Base-by-base conservation (phyloP, 2,888 invertebrate species). In the Theristus sp. region DNA sequence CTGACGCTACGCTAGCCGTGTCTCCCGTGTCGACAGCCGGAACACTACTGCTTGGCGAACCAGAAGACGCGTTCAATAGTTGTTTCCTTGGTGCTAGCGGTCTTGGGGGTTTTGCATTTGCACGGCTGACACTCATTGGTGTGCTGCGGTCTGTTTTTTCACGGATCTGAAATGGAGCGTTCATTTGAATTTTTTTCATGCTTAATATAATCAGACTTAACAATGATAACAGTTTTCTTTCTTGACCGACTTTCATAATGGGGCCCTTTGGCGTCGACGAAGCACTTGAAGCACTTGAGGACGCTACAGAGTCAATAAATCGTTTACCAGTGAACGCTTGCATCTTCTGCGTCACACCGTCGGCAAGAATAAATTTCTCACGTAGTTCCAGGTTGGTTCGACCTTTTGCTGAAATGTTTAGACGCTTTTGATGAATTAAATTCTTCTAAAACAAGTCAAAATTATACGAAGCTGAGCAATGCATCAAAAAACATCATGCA, bases 361-460 rank as follows among this genome's bases (percentile, higher is more conserved):
- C 88, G 73, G 96, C 93, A 82, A 96, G 82, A 78, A 93, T 89
- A 82, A 96, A 96, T 82, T 93, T 89, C 81, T 96, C 96, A 76
- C 96, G 84, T 76, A 98, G 84, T 82, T 96, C 94, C 81, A 94
- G 88, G 84, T 98, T 98, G 80, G 94, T 94, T 81, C 96, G 87
- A 82, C 96, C 96, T 83, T 94, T 93, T 82, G 94, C 94, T 94
- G 81, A n/a, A 68, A 68, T 27, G 52, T 10, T 13, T 6, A 52
- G n/a, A 52, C 20, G 24, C 6, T 52, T 10, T n/a, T n/a, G n/a
- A 52, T n/a, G 6, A 10, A 24, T 52, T 17, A 24, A n/a, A 17
- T 17, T 6, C 13, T 6, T 52, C 6, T 52, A 46, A 30, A 59
- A 31, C 1, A 27, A 47, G 13, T 57, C 57, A 30, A 47, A 10